A percentile compares a stretch with the other conserved stretches of the same genome.
phyloP scores from a whole-genome alignment of 2,113 vertebrate genomes.

The Phodopus roborovskii region DNA sequence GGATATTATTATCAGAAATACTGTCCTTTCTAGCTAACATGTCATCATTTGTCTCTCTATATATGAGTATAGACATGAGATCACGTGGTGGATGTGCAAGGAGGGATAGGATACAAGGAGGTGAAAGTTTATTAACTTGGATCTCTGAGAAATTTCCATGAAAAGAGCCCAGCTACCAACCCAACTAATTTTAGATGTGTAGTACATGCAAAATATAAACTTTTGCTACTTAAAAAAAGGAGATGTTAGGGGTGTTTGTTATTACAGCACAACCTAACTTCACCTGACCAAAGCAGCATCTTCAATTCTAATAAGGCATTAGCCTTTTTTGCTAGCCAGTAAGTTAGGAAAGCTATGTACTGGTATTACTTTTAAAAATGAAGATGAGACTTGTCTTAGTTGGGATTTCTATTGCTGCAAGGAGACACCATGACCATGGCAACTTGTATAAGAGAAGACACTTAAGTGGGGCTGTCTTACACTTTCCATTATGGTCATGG shows the following conservation, averaged over 20 bases:
- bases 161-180: background rate
- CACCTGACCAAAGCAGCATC: background rate
- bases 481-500: background rate
- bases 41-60: background rate
- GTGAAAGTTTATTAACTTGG: background rate
- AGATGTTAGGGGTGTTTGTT: background rate
- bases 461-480: background rate
- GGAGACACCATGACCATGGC: background rate
- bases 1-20: background rate
- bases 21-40: background rate
- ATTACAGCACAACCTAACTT: background rate
- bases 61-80: background rate
- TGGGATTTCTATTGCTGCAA: background rate
- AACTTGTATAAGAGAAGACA: background rate
- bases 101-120: background rate
- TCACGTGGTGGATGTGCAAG: fast-evolving
- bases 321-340: background rate
- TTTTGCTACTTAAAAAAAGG: conserved; percentile 8
- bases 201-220: background rate
- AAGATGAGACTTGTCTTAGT: conserved; percentile 1
- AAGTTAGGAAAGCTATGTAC: background rate
- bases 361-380: conserved; percentile 20
- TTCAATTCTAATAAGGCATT: conserved; percentile 32
- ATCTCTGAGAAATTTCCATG: background rate
- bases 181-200: background rate